phyloP scores from a whole-genome alignment of 2,113 vertebrate genomes.

The Tachysurus fulvidraco region DNA sequence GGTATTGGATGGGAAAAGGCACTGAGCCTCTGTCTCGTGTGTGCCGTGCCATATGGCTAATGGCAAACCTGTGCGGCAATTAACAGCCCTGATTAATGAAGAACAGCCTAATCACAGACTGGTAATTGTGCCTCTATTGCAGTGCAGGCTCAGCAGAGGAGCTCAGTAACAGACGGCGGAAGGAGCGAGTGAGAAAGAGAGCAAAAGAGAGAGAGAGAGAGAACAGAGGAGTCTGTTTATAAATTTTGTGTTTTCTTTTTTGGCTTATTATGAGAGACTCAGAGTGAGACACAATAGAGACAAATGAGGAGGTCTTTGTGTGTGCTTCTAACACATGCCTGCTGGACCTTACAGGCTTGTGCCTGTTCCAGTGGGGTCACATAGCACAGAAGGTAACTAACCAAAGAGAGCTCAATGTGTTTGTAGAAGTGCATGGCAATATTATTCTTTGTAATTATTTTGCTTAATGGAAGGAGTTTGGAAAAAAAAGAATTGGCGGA shows the following conservation, averaged over 20 bases:
- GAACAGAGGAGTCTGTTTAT: conserved; percentile 28
- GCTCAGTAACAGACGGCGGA: conserved; percentile 35
- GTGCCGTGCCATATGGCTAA: conserved; percentile 97
- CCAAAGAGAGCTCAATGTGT: conserved; percentile 7
- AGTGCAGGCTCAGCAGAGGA: conserved; percentile 41
- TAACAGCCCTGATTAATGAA: conserved; percentile 98
- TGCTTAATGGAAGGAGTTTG: conserved; percentile 5
- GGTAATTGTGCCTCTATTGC: conserved; percentile 76
- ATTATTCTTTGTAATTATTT: conserved; percentile 42
- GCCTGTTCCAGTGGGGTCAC: background rate
- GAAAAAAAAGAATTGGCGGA: background rate
- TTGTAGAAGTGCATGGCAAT: conserved; percentile 49
- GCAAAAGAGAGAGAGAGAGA: conserved; percentile 17
- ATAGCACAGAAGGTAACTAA: conserved; percentile 11
- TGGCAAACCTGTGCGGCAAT: conserved; percentile 89
- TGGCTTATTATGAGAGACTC: conserved; percentile 22
- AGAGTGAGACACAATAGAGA: conserved; percentile 33
- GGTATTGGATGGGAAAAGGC: conserved; percentile 38
- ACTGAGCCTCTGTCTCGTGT: conserved; percentile 76
- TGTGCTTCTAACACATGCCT: conserved; percentile 20
- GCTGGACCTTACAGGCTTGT: background rate
- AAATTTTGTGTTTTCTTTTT: conserved; percentile 35
- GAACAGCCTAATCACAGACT: conserved; percentile 92
- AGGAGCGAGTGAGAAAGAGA: background rate
- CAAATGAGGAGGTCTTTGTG: conserved; percentile 15